Base-by-base conservation (phyloP, 2,113 vertebrate species). In the Pelecanus crispus region DNA sequence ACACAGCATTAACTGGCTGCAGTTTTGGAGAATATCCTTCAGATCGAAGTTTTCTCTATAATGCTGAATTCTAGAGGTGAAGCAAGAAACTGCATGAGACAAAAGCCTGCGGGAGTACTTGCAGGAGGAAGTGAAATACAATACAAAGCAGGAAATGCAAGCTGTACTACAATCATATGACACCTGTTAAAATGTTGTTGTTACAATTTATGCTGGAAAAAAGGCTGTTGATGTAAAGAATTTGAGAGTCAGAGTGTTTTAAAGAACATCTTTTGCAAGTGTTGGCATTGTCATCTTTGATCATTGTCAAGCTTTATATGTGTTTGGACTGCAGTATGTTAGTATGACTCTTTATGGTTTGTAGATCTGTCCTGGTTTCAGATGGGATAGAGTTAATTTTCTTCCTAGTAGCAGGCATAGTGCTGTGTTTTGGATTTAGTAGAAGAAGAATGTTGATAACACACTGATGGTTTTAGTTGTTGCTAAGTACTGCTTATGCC, bases 151-250 rank as follows among this genome's bases (percentile, higher is more conserved):
- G 63, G 42, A 89, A 92, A 91, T 7, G 4, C 5, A 73, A 80
- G 22, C 34, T 0, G 0, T 52, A 6, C 22, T 75, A 16, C 5
- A 74, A 59, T 65, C 10, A 6, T 49, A 6, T 26, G 45, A 44
- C 19, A 70, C 7, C 40, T 0, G 0, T 59, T 94, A 74, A 84
- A 94, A 72, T 28, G 10, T n/a, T 90, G 15, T 66, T 89, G 20
- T 82, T 92, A 50, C 5, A 24, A 19, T 53, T 85, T 90, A 17
- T 36, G 12, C 53, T 90, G 62, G 61, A 44, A 73, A 63, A 75
- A 83, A 67, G 5, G 29, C 17, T 68, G 36, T 68, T 90, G 62
- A 50, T 56, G 16, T 68, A 62, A 66, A 86, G 42, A 71, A 71
- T 85, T 8, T 17, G 68, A 70, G 59, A 72, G n/a, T 59, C 63